Conservation (phyloP, 2,888 invertebrate genomes). For the Mythimna vitellina region DNA sequence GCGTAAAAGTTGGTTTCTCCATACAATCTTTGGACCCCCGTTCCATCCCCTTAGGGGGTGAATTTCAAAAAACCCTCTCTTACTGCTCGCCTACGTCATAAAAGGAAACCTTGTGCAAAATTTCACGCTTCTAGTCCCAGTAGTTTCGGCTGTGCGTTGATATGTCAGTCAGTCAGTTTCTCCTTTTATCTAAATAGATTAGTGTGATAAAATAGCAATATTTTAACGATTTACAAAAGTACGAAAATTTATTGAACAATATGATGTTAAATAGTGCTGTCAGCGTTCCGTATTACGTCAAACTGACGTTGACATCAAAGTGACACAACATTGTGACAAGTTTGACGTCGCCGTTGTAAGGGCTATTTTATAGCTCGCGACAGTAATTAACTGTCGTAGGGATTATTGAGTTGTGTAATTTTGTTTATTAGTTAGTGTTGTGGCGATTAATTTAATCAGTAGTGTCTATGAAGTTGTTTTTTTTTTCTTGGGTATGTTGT, state of each 20-base stretch:
- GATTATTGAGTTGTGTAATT: constrained; percentile 22
- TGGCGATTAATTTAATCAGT: not conserved
- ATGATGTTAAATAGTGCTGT: constrained; percentile 13
- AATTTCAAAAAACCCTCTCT: no score
- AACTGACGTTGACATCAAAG: constrained; percentile 18
- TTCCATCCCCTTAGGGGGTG: no score
- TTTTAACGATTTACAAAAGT: not conserved
- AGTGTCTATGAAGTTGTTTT: not conserved
- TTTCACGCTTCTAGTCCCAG: no score
- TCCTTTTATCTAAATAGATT: no score
- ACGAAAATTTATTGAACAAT: not conserved
- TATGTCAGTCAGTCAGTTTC: no score
- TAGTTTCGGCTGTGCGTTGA: no score
- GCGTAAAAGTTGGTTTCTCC: no score
- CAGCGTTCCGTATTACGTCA: constrained; percentile 5
- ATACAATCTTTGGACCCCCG: no score
- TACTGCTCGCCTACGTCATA: no score
- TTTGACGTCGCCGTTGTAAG: constrained; percentile 14
- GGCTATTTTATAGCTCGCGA: constrained; percentile 27
- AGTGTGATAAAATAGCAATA: no score
- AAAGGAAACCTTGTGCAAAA: no score
- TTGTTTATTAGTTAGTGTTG: constrained; percentile 11
- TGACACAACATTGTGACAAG: constrained; percentile 55
- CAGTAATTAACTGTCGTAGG: constrained; percentile 42
- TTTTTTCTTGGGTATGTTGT: not conserved